Evolutionary conservation across 2,797 vertebrate genomes (phyloP).

Genomic region (Thripadectes ignobilis): DNA sequence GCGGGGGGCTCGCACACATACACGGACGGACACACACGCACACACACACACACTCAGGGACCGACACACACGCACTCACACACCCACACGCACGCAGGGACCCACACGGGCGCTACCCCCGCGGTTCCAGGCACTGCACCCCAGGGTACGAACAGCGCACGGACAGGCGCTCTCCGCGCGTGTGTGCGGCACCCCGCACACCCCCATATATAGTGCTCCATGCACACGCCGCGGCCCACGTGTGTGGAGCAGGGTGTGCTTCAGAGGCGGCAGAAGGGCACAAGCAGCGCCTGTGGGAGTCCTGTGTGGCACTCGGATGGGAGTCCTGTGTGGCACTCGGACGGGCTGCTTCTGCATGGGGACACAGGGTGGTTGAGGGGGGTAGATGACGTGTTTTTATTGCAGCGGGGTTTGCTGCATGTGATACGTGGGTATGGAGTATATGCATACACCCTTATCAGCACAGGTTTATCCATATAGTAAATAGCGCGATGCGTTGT

Average conservation of each 20-base stretch:
- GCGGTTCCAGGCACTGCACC: accelerated
- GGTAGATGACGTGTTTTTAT: background rate
- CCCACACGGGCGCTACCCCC: accelerated
- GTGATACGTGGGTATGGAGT: background rate
- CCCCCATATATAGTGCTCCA: accelerated
- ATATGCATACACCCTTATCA: background rate
- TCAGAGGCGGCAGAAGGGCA: too few relatives aligned
- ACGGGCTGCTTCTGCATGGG: accelerated
- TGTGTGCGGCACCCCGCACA: accelerated
- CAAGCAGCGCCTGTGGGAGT: accelerated
- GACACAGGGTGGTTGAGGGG: background rate
- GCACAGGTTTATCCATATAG: background rate
- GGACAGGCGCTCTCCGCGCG: accelerated
- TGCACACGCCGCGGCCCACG: accelerated
- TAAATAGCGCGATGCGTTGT: background rate
- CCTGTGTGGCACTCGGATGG: accelerated
- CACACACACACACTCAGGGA: accelerated
- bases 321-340: accelerated
- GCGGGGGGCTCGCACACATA: accelerated
- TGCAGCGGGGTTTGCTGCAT: background rate
- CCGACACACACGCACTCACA: background rate
- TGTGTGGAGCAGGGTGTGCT: too few relatives aligned
- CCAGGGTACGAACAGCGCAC: accelerated
- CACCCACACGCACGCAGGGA: accelerated
- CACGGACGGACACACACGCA: background rate